Evolutionary conservation across 2,888 invertebrate genomes (phyloP).

Genomic region (Chloromyia formosa): DNA sequence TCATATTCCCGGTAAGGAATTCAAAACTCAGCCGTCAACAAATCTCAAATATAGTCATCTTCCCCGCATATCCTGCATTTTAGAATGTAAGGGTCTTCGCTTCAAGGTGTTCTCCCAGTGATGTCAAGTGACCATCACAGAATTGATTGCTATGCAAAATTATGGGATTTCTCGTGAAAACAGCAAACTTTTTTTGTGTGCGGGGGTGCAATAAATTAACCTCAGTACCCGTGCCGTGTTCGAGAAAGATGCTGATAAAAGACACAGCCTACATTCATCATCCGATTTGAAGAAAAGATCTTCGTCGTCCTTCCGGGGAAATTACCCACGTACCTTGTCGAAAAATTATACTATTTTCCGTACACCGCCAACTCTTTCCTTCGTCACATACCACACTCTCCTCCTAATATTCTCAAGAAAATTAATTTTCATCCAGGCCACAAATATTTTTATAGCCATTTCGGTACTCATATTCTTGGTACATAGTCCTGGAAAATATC

Average conservation of each 20-base stretch:
- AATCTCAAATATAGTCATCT: no score
- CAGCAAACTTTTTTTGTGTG: neutral
- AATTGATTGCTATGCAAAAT: neutral
- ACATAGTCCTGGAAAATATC: no score
- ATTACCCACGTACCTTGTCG: no score
- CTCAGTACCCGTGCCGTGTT: neutral
- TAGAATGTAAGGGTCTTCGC: no score
- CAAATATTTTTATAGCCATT: slow-evolving; percentile 17
- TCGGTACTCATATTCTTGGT: neutral
- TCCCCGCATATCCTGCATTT: no score
- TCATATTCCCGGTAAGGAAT: no score
- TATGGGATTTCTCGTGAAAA: neutral
- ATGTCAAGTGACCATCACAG: neutral
- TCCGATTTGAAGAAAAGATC: no score
- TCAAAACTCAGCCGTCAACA: no score
- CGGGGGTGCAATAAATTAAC: neutral
- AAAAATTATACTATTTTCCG: no score
- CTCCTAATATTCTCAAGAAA: neutral
- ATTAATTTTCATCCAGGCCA: slow-evolving; percentile 29
- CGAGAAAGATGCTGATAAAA: neutral
- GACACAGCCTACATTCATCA: neutral
- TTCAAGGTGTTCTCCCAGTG: neutral
- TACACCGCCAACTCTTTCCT: no score
- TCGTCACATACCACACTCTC: neutral
- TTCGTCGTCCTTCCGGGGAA: no score